Evolutionary conservation across 2,113 vertebrate species (phyloP).

Genomic region (Chascanopsetta lugubris): DNA sequence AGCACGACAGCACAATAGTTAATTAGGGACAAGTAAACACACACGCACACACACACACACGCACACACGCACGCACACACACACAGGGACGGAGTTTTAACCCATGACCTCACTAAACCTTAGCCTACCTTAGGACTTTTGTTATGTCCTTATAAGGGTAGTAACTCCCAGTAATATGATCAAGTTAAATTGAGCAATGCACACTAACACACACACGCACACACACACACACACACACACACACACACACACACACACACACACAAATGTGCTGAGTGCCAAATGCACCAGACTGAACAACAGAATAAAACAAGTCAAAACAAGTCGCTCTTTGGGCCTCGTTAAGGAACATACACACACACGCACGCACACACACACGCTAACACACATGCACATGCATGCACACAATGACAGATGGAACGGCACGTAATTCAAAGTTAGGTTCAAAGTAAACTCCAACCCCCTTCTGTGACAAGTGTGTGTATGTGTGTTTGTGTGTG

Average conservation of each 20-base stretch:
- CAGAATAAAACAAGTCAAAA: conserved; percentile 57
- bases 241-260: conserved; percentile 1
- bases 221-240: neutral
- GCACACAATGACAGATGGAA: no score
- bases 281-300: conserved; percentile 41
- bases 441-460: no score
- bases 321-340: conserved; percentile 33
- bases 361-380: neutral
- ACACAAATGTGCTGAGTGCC: conserved; percentile 11
- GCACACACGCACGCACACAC: neutral
- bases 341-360: conserved; percentile 22
- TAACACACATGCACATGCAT: neutral
- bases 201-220: neutral
- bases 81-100: no score
- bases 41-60: neutral
- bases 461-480: neutral
- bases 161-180: neutral
- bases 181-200: neutral
- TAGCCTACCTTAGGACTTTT: neutral
- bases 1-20: neutral
- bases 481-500: no score
- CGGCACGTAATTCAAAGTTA: no score
- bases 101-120: no score
- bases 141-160: neutral
- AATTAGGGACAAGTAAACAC: neutral